Conservation (phyloP, 2,113 vertebrate species). For the Antennarius striatus region DNA sequence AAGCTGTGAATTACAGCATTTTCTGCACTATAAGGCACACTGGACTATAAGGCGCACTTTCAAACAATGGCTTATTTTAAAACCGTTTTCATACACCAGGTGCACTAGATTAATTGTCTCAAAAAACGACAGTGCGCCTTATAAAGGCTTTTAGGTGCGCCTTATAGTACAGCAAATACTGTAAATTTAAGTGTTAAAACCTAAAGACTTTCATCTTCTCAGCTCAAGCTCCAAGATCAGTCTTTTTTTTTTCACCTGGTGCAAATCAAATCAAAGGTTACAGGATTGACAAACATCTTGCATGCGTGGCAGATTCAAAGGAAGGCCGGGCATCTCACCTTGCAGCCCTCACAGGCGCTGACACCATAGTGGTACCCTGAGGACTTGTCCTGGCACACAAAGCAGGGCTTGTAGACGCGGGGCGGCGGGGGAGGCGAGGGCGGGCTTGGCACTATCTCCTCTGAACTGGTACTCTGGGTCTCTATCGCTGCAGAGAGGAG, state of each 20-base stretch:
- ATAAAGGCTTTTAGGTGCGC: not conserved
- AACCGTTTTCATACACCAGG: too few relatives aligned
- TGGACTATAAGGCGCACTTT: too few relatives aligned
- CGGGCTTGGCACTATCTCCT: slow-evolving; percentile 96
- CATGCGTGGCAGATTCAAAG: slow-evolving; percentile 59
- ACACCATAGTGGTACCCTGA: slow-evolving; percentile 99
- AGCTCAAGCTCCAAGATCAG: not conserved
- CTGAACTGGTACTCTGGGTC: slow-evolving; percentile 97
- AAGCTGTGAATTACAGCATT: not conserved
- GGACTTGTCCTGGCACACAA: slow-evolving; percentile 98
- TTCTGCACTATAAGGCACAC: too few relatives aligned
- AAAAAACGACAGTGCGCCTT: too few relatives aligned
- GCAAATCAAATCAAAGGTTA: slow-evolving; percentile 35
- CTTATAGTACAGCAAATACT: not conserved
- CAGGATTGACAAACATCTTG: slow-evolving; percentile 46
- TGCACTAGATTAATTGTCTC: too few relatives aligned
- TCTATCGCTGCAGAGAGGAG: slow-evolving; percentile 86
- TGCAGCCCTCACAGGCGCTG: slow-evolving; percentile 98
- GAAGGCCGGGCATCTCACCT: slow-evolving; percentile 83
- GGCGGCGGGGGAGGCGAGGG: slow-evolving; percentile 94
- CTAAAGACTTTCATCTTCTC: slow-evolving; percentile 1
- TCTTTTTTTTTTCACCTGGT: not conserved
- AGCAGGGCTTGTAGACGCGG: slow-evolving; percentile 97
- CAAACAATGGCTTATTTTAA: too few relatives aligned
- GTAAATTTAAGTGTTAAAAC: too few relatives aligned